Conservation (phyloP, 2,113 vertebrate species). For the Phylloscopus whistleri region DNA sequence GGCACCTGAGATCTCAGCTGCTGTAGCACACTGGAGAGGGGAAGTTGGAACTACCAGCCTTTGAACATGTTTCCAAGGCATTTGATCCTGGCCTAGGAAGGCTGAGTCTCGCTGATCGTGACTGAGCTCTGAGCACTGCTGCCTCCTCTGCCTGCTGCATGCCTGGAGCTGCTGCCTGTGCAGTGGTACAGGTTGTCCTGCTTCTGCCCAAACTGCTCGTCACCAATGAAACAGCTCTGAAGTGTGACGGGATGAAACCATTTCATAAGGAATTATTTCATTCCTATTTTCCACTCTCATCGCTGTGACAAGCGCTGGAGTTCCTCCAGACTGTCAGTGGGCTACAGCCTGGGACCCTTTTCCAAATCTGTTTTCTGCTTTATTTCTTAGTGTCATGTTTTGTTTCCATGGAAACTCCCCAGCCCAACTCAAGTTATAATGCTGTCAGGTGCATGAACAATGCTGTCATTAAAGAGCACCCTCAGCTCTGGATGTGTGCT, state of each 20-base stretch:
- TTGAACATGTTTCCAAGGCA: neutral
- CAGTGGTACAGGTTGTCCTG: neutral
- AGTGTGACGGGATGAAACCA: neutral
- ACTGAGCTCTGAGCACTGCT: neutral
- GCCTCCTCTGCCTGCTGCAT: rapidly evolving
- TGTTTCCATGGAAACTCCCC: constrained; percentile 51
- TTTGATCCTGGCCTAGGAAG: neutral
- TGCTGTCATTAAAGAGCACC: neutral
- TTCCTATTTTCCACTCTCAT: neutral
- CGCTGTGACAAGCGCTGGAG: neutral
- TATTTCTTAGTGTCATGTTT: constrained; percentile 21
- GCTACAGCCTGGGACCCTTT: constrained; percentile 27
- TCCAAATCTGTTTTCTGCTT: constrained; percentile 5
- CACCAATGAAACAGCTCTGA: neutral
- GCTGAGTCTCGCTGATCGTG: rapidly evolving
- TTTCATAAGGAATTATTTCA: neutral
- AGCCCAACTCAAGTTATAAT: neutral
- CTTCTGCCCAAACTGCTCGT: neutral
- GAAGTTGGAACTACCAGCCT: neutral
- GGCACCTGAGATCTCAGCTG: neutral
- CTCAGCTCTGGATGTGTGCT: neutral
- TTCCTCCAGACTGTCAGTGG: constrained; percentile 20
- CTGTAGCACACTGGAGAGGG: rapidly evolving
- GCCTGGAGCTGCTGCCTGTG: neutral
- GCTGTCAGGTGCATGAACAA: constrained; percentile 6